phyloP scores from a whole-genome alignment of 2,888 invertebrate species.

The Hirtodrosophila alboralis region DNA sequence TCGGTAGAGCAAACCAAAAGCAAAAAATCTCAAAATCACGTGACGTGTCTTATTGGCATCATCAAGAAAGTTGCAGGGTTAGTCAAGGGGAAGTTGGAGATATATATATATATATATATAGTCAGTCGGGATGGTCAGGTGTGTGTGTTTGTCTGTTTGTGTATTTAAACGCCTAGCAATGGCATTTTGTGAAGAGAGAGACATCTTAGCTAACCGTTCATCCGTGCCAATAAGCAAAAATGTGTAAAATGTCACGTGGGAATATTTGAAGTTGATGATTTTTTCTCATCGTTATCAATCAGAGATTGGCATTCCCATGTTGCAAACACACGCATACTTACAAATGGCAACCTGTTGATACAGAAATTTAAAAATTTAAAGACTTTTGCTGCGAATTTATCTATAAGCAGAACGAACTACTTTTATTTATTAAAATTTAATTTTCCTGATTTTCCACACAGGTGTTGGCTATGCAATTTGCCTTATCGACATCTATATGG shows the following conservation, averaged over 20 bases:
- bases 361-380: background rate
- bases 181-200: conserved; percentile 18
- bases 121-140: too few species aligned
- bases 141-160: conserved; percentile 4
- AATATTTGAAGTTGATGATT: conserved; percentile 58
- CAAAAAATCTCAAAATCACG: conserved; percentile 43
- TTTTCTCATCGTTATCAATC: conserved; percentile 58
- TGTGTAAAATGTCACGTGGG: conserved; percentile 72
- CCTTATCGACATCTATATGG: conserved; percentile 96
- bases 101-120: too few species aligned
- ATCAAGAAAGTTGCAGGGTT: conserved; percentile 49
- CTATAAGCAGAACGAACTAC: too few species aligned
- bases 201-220: conserved; percentile 11
- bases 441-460: conserved; percentile 78
- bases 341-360: conserved; percentile 42
- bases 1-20: conserved; percentile 13
- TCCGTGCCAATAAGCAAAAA: conserved; percentile 51
- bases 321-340: conserved; percentile 9
- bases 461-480: conserved; percentile 98
- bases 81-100: background rate
- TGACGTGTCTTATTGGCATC: conserved; percentile 83
- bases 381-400: too few species aligned
- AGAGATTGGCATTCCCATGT: conserved; percentile 64
- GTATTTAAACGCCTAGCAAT: conserved; percentile 21
- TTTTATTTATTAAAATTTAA: too few species aligned